Percentiles rank a stretch among this genome's conserved stretches.
phyloP scores from a whole-genome alignment of 2,888 invertebrate species.

The Cryptus armator region DNA sequence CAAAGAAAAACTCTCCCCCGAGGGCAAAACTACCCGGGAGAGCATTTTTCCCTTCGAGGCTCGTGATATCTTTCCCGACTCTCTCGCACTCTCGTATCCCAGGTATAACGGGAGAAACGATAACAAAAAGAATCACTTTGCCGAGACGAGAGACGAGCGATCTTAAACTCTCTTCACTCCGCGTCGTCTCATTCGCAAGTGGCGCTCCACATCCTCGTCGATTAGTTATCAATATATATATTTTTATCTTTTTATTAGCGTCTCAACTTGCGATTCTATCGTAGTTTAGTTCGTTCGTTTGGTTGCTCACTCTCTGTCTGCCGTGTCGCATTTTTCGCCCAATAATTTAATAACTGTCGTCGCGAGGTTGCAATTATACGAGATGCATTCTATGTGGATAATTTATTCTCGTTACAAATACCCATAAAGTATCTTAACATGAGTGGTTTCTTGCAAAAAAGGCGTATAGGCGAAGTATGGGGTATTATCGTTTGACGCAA shows the following conservation, averaged over 20 bases:
- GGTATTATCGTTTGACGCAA: slow-evolving; percentile 40
- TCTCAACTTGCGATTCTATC: neutral
- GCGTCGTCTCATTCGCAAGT: slow-evolving; percentile 6
- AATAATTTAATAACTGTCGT: slow-evolving; percentile 8
- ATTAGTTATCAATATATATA: slow-evolving; percentile 17
- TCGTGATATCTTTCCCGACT: slow-evolving; percentile 35
- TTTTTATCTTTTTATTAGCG: neutral
- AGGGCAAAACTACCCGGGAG: slow-evolving; percentile 60
- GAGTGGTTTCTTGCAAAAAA: neutral
- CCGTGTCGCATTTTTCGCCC: neutral
- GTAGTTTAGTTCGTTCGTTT: neutral
- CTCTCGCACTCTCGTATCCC: slow-evolving; percentile 34
- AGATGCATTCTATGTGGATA: slow-evolving; percentile 4
- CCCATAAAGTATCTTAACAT: slow-evolving; percentile 17
- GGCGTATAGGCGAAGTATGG: neutral
- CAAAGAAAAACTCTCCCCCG: slow-evolving; percentile 69
- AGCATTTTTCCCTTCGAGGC: slow-evolving; percentile 64
- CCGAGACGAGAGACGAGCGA: slow-evolving; percentile 57
- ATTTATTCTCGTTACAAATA: slow-evolving; percentile 16
- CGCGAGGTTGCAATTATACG: neutral
- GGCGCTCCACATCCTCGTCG: neutral
- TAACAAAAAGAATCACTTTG: slow-evolving; percentile 67
- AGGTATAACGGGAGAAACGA: slow-evolving; percentile 45
- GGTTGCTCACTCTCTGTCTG: neutral
- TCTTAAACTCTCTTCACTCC: slow-evolving; percentile 51